Conservation (phyloP, 2,888 invertebrate species). For the Sarcophaga variegata region DNA sequence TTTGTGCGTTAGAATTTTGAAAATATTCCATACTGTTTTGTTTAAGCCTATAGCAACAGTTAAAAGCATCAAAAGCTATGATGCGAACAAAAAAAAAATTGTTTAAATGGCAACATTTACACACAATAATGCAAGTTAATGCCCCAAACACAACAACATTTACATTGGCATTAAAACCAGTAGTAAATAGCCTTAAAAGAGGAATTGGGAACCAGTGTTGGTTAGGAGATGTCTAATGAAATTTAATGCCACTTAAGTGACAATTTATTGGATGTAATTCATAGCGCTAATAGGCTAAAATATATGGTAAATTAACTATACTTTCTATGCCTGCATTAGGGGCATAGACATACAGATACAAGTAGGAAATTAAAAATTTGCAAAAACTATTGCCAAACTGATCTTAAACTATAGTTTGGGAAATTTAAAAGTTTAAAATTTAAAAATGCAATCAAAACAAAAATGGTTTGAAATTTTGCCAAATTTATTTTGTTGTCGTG, state of each 20-base stretch:
- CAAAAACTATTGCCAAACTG: too few relatives aligned
- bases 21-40: not conserved
- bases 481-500: too few relatives aligned
- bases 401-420: too few relatives aligned
- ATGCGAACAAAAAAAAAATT: not conserved
- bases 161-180: conserved; percentile 37
- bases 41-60: not conserved
- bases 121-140: conserved; percentile 52
- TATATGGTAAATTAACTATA: too few relatives aligned
- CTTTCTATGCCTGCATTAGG: too few relatives aligned
- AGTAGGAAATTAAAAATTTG: too few relatives aligned
- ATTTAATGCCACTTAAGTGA: conserved; percentile 46
- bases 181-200: not conserved
- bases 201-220: not conserved
- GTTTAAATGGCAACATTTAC: conserved; percentile 27
- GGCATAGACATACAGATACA: too few relatives aligned
- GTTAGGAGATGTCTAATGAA: conserved; percentile 21
- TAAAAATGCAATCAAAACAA: too few relatives aligned
- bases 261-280: conserved; percentile 45
- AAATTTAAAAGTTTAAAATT: too few relatives aligned
- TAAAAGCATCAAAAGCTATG: conserved; percentile 8
- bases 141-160: conserved; percentile 26
- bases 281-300: too few relatives aligned
- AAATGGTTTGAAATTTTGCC: too few relatives aligned
- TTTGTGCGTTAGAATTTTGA: conserved; percentile 20